phyloP scores from a whole-genome alignment of 2,888 invertebrate genomes.

The Aphrophora alni region DNA sequence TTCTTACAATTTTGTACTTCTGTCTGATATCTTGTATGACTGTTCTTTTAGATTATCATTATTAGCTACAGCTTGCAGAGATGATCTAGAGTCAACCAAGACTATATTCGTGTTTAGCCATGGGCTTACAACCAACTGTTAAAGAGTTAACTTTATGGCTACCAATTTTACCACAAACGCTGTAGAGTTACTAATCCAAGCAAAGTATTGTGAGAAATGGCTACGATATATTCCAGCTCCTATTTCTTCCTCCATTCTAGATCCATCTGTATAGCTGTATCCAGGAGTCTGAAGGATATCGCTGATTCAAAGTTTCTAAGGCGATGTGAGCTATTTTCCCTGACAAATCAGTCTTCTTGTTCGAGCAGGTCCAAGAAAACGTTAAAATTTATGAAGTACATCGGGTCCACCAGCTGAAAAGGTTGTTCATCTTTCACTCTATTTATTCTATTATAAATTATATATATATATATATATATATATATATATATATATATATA shows the following conservation, averaged over 20 bases:
- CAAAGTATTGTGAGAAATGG: too few species aligned
- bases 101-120: not conserved
- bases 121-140: not conserved
- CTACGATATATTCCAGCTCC: too few species aligned
- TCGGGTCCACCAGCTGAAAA: not conserved
- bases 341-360: not conserved
- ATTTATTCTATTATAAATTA: not conserved
- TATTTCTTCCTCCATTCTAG: too few species aligned
- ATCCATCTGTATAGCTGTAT: not conserved
- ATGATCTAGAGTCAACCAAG: not conserved
- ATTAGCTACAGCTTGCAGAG: not conserved
- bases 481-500: too few species aligned
- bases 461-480: too few species aligned
- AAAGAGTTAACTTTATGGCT: not conserved
- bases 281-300: not conserved
- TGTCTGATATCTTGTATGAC: not conserved
- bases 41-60: not conserved
- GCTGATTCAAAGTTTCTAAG: not conserved
- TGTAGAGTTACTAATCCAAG: too few species aligned
- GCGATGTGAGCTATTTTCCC: too few species aligned
- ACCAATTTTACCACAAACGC: too few species aligned
- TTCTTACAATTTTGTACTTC: not conserved
- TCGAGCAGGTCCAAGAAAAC: not conserved
- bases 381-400: not conserved
- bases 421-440: not conserved